Conservation (phyloP, 1,140 invertebrate genomes). For the Asobara japonica region DNA sequence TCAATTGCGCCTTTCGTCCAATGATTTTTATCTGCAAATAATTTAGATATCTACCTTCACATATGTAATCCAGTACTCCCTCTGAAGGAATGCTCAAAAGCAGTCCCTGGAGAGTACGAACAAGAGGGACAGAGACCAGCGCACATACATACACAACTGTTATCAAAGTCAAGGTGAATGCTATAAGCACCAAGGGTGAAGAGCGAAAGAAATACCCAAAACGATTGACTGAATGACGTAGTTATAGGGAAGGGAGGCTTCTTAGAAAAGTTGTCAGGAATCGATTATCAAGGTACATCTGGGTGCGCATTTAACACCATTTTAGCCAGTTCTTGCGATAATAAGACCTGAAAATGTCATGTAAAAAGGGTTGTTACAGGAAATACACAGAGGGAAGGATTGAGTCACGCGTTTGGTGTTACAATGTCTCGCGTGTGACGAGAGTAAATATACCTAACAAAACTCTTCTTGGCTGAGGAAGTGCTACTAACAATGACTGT, state of each 20-base stretch:
- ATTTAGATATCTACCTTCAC: too few relatives aligned
- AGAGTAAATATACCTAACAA: not conserved
- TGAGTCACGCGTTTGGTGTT: not conserved
- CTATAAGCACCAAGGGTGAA: too few relatives aligned
- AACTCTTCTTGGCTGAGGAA: not conserved
- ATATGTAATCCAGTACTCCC: too few relatives aligned
- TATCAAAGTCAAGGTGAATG: too few relatives aligned
- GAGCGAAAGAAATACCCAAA: too few relatives aligned
- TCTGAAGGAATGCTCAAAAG: too few relatives aligned
- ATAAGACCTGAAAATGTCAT: not conserved
- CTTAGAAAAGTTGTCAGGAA: not conserved
- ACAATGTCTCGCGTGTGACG: not conserved
- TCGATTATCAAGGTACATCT: not conserved
- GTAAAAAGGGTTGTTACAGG: not conserved
- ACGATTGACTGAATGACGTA: too few relatives aligned
- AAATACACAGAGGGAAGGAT: not conserved
- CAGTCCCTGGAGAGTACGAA: too few relatives aligned
- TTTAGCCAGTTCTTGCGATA: not conserved
- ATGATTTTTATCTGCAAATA: too few relatives aligned
- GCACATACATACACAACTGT: too few relatives aligned
- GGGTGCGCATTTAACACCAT: not conserved
- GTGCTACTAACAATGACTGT: not conserved
- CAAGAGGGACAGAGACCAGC: too few relatives aligned
- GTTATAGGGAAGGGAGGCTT: not conserved
- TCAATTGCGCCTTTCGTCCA: too few relatives aligned